Evolutionary conservation across 2,797 vertebrate species (phyloP).

Genomic region (Pelobates cultripes): DNA sequence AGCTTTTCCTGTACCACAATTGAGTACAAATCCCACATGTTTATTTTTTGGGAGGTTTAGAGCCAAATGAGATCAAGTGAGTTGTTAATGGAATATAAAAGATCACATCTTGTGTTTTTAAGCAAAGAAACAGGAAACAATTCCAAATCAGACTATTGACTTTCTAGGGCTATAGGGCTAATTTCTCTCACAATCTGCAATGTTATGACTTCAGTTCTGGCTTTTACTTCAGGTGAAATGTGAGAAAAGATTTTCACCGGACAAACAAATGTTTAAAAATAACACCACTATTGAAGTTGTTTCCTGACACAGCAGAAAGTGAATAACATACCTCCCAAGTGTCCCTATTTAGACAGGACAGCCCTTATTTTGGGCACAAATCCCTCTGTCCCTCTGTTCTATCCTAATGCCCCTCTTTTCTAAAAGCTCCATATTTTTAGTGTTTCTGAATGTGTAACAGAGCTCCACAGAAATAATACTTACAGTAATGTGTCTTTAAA

Average conservation of each 20-base stretch:
- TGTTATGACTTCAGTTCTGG: background rate
- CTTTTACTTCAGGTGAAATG: background rate
- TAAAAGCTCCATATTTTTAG: too few relatives aligned
- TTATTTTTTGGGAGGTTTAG: conserved; percentile 1
- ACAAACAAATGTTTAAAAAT: background rate
- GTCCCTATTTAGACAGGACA: too few relatives aligned
- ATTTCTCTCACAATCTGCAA: background rate
- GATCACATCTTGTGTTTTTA: conserved; percentile 20
- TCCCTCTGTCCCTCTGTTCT: too few relatives aligned
- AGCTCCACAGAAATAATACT: too few relatives aligned
- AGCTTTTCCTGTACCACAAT: conserved; percentile 28
- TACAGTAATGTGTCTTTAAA: too few relatives aligned
- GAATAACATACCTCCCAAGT: too few relatives aligned
- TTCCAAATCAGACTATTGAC: conserved; percentile 6
- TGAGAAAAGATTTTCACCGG: background rate
- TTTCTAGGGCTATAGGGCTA: background rate
- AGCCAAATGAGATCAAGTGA: conserved; percentile 15
- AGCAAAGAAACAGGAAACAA: conserved; percentile 23
- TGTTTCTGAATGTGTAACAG: too few relatives aligned
- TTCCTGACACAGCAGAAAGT: background rate
- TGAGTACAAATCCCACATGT: conserved; percentile 14
- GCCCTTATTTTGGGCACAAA: too few relatives aligned
- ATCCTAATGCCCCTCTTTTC: too few relatives aligned
- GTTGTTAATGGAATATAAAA: conserved; percentile 13
- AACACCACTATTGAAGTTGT: background rate